Conservation (phyloP, 2,113 vertebrate species). For the Pteronura brasiliensis region DNA sequence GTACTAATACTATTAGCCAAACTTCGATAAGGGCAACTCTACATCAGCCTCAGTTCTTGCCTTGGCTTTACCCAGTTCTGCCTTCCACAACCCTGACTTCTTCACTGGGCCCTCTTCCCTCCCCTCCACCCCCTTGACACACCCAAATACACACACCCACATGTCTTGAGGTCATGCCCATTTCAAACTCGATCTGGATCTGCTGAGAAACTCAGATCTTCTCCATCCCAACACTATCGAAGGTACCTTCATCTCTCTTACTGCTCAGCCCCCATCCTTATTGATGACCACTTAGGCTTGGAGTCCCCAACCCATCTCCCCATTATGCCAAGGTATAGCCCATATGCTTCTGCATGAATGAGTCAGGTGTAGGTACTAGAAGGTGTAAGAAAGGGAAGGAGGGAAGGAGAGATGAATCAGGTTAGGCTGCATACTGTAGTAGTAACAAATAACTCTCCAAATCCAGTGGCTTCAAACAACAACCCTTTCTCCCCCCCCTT, state of each 20-base stretch:
- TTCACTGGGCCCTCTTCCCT: not conserved
- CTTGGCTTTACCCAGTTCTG: not conserved
- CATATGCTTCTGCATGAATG: not conserved
- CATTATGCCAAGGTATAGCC: not conserved
- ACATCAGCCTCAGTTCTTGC: accelerated
- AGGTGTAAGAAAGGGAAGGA: not conserved
- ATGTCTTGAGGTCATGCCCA: not conserved
- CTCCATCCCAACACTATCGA: accelerated
- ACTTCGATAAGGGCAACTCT: accelerated
- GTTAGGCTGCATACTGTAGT: accelerated
- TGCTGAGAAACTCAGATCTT: not conserved
- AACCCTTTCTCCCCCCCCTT: too few relatives aligned
- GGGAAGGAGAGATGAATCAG: not conserved
- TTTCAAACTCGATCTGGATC: not conserved
- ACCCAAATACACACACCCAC: not conserved
- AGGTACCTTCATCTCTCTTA: not conserved
- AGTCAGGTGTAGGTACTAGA: not conserved
- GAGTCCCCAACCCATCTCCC: too few relatives aligned
- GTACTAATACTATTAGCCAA: not conserved
- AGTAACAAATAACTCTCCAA: accelerated
- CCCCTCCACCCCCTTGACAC: not conserved
- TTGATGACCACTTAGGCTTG: not conserved
- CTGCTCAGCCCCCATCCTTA: accelerated
- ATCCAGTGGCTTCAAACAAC: not conserved
- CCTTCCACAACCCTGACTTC: not conserved